Percentiles rank a stretch among this genome's conserved stretches.
Evolutionary conservation across 2,113 vertebrate genomes (phyloP).

Genomic region (Baryphthengus martii): DNA sequence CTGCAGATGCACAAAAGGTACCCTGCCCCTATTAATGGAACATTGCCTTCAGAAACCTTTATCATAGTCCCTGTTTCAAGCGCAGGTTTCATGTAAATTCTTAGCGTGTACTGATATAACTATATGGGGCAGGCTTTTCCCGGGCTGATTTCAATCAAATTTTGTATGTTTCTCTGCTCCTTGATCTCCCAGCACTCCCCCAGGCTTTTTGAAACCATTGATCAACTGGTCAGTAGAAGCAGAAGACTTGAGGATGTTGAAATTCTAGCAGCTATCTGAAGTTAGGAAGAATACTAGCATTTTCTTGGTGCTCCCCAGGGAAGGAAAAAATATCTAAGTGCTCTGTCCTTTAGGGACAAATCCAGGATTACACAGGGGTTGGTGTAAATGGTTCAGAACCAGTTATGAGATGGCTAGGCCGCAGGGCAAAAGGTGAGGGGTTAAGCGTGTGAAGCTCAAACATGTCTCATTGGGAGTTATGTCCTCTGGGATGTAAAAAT

Average conservation of each 20-base stretch:
- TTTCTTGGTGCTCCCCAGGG: neutral
- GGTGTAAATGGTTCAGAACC: neutral
- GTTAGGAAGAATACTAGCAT: neutral
- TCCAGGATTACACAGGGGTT: neutral
- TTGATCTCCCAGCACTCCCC: neutral
- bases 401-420: neutral
- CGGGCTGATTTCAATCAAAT: neutral
- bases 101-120: neutral
- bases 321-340: neutral
- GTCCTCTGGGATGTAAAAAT: neutral
- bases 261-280: neutral
- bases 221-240: neutral
- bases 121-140: neutral
- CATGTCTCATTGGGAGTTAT: neutral
- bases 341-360: neutral
- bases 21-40: neutral
- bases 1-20: neutral
- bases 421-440: neutral
- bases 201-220: neutral
- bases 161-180: neutral
- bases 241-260: neutral
- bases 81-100: neutral
- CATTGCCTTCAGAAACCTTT: neutral
- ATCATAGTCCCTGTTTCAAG: neutral
- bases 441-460: neutral